A percentile compares a stretch with the other conserved stretches of the same genome.
Evolutionary conservation across 1,140 invertebrate species (phyloP).

Genomic region (Scaptomyza pallida): DNA sequence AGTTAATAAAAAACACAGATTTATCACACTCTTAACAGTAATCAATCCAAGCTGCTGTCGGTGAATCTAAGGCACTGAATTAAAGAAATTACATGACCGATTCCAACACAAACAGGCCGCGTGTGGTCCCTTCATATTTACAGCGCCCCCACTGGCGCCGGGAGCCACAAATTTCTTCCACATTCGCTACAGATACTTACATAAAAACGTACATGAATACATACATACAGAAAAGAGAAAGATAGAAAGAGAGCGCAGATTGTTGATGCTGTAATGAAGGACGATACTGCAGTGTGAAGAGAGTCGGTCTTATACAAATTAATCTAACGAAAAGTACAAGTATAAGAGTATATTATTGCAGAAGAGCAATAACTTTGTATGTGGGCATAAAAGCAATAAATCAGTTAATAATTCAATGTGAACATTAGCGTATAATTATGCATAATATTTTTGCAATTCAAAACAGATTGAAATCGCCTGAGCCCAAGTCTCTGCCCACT

Average conservation of each 20-base stretch:
- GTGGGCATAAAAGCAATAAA: constrained; percentile 25
- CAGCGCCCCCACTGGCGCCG: constrained; percentile 29
- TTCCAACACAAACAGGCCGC: constrained; percentile 67
- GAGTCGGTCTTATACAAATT: too few species aligned
- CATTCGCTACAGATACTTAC: constrained; percentile 8
- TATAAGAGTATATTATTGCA: too few species aligned
- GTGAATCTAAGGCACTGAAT: constrained; percentile 48
- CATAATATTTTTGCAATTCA: constrained; percentile 68
- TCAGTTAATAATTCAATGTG: constrained; percentile 53
- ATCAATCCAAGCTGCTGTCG: constrained; percentile 65
- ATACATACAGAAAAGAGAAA: not conserved
- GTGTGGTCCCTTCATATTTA: constrained; percentile 35
- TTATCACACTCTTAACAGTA: constrained; percentile 82
- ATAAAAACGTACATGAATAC: not conserved
- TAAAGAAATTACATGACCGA: constrained; percentile 75
- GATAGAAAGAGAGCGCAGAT: too few species aligned
- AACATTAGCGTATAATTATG: constrained; percentile 79
- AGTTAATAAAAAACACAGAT: constrained; percentile 83
- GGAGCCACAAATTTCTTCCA: constrained; percentile 23
- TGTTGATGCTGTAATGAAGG: too few species aligned
- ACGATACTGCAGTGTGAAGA: too few species aligned
- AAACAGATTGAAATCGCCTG: constrained; percentile 14
- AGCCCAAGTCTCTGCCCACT: constrained; percentile 32
- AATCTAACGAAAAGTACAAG: too few species aligned
- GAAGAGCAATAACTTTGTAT: too few species aligned